Conservation (phyloP, 2,888 invertebrate genomes). For the Dichetophora obliterata region DNA sequence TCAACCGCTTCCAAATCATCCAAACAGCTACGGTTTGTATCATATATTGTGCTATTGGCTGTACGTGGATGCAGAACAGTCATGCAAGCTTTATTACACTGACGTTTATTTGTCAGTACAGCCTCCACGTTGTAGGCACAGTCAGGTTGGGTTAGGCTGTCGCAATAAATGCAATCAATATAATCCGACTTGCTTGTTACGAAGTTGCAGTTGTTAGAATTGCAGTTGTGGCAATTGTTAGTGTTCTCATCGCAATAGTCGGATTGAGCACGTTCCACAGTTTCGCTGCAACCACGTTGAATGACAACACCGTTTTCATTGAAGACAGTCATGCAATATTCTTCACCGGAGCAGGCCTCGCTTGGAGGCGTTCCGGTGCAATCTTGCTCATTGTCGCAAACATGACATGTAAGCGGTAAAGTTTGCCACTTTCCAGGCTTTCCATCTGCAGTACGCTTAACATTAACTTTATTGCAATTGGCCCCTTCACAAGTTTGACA, state of each 20-base stretch:
- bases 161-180: slow-evolving; percentile 59
- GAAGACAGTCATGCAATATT: slow-evolving; percentile 63
- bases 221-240: slow-evolving; percentile 60
- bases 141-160: slow-evolving; percentile 48
- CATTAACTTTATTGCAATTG: slow-evolving; percentile 57
- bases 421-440: slow-evolving; percentile 63
- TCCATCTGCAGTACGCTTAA: slow-evolving; percentile 56
- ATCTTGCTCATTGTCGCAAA: slow-evolving; percentile 50
- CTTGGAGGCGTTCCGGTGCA: slow-evolving; percentile 41
- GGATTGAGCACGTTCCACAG: slow-evolving; percentile 52
- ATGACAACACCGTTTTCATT: slow-evolving; percentile 49
- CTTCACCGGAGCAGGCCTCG: slow-evolving; percentile 43
- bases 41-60: slow-evolving; percentile 44
- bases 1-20: slow-evolving; percentile 62
- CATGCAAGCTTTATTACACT: slow-evolving; percentile 62
- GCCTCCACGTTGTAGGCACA: slow-evolving; percentile 51
- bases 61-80: slow-evolving; percentile 50
- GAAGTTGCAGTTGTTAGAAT: slow-evolving; percentile 62
- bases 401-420: slow-evolving; percentile 59
- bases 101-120: slow-evolving; percentile 52
- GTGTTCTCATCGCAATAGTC: slow-evolving; percentile 56
- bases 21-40: slow-evolving; percentile 57
- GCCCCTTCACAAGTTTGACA: slow-evolving; percentile 56
- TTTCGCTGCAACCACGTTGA: slow-evolving; percentile 59
- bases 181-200: slow-evolving; percentile 53